Evolutionary conservation across 1,140 invertebrate species (phyloP).

Genomic region (Philaenus spumarius): DNA sequence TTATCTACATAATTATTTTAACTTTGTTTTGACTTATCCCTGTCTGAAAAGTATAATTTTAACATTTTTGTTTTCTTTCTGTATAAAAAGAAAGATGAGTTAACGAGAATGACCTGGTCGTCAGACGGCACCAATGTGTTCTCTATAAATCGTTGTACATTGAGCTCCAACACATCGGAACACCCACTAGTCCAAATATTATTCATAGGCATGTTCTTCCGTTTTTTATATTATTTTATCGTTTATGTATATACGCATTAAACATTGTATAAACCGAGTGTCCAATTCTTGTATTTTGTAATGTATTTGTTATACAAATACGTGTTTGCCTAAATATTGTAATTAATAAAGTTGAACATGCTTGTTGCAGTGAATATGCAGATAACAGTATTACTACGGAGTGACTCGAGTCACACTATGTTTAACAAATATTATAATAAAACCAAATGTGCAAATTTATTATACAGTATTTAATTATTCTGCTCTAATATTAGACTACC

Average conservation of each 20-base stretch:
- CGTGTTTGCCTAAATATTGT: conserved; percentile 13
- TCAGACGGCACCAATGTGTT: background rate
- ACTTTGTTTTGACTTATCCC: background rate
- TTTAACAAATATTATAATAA: conserved; percentile 5
- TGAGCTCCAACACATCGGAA: background rate
- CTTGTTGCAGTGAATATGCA: conserved; percentile 4
- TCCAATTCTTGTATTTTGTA: conserved; percentile 4
- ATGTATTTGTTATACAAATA: conserved; percentile 16
- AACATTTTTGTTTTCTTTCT: background rate
- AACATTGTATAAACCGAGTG: background rate
- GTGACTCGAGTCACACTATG: background rate
- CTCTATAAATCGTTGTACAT: background rate
- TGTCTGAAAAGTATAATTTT: background rate
- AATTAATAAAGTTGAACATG: conserved; percentile 2
- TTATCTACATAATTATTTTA: background rate
- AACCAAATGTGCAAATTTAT: conserved; percentile 12
- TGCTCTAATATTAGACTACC: background rate
- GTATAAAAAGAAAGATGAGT: background rate
- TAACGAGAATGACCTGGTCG: no score
- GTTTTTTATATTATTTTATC: conserved; percentile 1
- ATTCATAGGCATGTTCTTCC: background rate
- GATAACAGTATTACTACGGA: background rate
- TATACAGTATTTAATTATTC: background rate
- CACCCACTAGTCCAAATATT: background rate
- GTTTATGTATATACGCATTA: conserved; percentile 2